Base-by-base conservation (phyloP, 2,888 invertebrate genomes). In the Omphaloscelis lunosa region DNA sequence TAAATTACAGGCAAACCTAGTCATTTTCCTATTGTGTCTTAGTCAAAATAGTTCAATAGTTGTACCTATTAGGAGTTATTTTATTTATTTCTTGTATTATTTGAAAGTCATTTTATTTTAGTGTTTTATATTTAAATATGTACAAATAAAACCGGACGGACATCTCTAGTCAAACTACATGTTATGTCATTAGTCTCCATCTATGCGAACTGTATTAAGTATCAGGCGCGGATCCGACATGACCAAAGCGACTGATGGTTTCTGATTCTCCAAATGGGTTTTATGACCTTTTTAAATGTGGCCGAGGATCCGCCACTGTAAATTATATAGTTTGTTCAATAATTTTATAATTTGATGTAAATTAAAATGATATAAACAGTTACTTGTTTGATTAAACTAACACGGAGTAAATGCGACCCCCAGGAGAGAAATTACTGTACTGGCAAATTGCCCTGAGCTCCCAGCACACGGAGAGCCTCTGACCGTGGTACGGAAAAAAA, bases 281-380 rank as follows among this genome's bases (percentile, higher is more conserved):
- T 51, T 45, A 62, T 17, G 45, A 61, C 34, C 29, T 39, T 71
- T 61, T 65, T 58, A 27, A 75, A 68, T 53, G 62, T 48, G 48
- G 48, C 23, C 66, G 39, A 48, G 34, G 78, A 70, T 77, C 78
- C 83, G 70, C 70, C 41, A 48, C 39, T 72, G 66, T 83, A 70
- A 77, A 83, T 56, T 65, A 70, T 61, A 80, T 86, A 72, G 75
- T 83, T 82, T 74, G 80, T 71, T 75, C 65, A 34, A 89, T 92
- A 91, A 91, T 92, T 93, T 93, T 94, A 92, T 92, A 93, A 93
- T 93, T 94, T 87, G 90, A 92, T 94, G 94, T 94, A 93, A 92
- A 93, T 91, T 92, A 93, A 91, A 89, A 87, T 67, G 65, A 92
- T 86, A 63, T 86, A 84, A 82, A 82, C 29, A 72, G n/a, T 59